Conservation (phyloP, 2,888 invertebrate species). For the Drosophila affinis region DNA sequence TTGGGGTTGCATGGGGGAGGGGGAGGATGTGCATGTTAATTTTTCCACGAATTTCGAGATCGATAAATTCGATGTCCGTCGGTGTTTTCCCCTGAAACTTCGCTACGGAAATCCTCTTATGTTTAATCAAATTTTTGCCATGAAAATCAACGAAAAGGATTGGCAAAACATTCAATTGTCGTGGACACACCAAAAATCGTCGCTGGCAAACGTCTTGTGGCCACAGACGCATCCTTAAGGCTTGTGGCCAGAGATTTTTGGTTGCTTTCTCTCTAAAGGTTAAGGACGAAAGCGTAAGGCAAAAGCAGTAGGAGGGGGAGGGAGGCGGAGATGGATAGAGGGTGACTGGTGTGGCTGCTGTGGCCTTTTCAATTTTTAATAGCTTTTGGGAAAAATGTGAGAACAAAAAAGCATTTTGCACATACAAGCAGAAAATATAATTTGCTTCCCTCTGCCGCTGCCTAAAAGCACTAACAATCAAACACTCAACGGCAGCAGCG, state of each 20-base stretch:
- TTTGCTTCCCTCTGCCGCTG: constrained; percentile 48
- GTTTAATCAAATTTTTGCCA: background rate
- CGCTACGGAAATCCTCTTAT: background rate
- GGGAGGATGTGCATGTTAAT: no score
- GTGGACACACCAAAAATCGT: background rate
- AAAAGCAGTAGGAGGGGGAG: background rate
- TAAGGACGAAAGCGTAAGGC: constrained; percentile 6
- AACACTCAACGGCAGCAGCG: constrained; percentile 22
- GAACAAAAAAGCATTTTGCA: constrained; percentile 49
- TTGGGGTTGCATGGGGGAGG: no score
- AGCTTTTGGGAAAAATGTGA: constrained; percentile 29
- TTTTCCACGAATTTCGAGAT: background rate
- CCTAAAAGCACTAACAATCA: constrained; percentile 56
- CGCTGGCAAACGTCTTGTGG: background rate
- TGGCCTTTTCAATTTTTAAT: constrained; percentile 52
- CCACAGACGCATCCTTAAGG: background rate
- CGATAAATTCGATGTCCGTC: background rate
- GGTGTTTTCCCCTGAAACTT: background rate
- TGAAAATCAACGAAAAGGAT: background rate
- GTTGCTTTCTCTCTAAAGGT: constrained; percentile 6
- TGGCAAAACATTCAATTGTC: background rate
- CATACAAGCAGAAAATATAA: constrained; percentile 69
- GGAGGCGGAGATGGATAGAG: background rate
- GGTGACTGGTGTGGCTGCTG: no score
- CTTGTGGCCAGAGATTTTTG: background rate